A percentile compares a stretch with the other conserved stretches of the same genome.
These are phyloP conservation scores for Notolabrus celidotus DNA, from an alignment of 2,797 vertebrate species.

Conservation along the genomic window DNA sequence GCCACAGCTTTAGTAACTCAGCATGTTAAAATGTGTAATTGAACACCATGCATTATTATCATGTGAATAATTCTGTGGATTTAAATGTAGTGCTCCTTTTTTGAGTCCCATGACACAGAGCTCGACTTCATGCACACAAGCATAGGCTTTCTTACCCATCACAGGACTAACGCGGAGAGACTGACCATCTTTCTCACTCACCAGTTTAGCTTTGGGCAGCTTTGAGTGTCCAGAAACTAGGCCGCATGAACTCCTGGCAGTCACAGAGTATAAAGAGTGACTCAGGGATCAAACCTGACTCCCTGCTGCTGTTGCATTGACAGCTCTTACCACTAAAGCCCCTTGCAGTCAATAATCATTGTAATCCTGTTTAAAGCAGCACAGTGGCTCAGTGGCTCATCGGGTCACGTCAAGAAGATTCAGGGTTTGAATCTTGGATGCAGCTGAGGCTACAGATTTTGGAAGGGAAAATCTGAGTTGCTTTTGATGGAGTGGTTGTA, in stretches of 20 bases:
- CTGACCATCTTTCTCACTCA: background rate
- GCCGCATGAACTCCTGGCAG: background rate
- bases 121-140: too few relatives aligned
- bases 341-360: too few relatives aligned
- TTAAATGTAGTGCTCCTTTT: too few relatives aligned
- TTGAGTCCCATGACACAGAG: too few relatives aligned
- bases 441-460: background rate
- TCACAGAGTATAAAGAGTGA: background rate
- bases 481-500: too few relatives aligned
- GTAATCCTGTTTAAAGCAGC: too few relatives aligned
- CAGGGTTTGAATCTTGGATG: background rate
- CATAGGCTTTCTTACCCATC: background rate
- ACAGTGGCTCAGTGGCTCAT: slow-evolving; percentile 13
- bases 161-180: background rate
- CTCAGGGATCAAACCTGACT: slow-evolving; percentile 5
- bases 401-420: too few relatives aligned
- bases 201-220: background rate
- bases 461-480: background rate
- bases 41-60: too few relatives aligned
- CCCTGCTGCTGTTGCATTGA: slow-evolving; percentile 12
- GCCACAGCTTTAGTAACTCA: too few relatives aligned
- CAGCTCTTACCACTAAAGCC: slow-evolving; percentile 15
- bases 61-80: too few relatives aligned
- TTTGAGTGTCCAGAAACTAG: background rate
- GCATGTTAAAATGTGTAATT: too few relatives aligned